Conservation (phyloP, 35 echinoderm and acorn worm genomes). For the Strongylocentrotus purpuratus region DNA sequence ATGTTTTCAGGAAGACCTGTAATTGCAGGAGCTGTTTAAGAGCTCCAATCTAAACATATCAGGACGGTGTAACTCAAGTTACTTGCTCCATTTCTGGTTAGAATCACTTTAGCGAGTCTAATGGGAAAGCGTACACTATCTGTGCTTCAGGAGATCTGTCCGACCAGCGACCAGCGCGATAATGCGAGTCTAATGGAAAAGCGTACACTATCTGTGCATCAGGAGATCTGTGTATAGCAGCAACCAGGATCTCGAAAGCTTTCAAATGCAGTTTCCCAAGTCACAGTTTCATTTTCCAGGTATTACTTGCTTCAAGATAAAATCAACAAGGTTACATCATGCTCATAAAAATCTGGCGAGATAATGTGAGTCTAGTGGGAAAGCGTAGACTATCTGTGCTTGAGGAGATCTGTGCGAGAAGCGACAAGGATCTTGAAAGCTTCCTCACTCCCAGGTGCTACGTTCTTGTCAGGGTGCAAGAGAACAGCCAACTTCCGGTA, state of each 20-base stretch:
- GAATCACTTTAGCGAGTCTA: too few species aligned
- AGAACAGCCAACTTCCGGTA: conserved; percentile 91
- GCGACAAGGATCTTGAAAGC: conserved; percentile 97
- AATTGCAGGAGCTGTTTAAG: too few species aligned
- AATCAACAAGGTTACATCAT: background rate
- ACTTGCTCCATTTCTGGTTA: background rate
- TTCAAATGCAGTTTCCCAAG: background rate
- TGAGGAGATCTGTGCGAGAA: conserved; percentile 83
- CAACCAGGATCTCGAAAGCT: too few species aligned
- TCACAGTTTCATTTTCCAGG: background rate
- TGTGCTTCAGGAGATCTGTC: too few species aligned
- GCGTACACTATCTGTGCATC: too few species aligned
- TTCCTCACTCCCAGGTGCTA: conserved; percentile 96
- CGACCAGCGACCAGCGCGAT: too few species aligned
- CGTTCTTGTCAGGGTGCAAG: conserved; percentile 94
- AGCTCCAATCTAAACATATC: background rate
- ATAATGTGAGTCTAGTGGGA: background rate
- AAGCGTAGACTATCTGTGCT: conserved; percentile 61
- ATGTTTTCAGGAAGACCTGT: background rate
- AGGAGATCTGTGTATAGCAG: too few species aligned
- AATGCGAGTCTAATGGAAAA: too few species aligned
- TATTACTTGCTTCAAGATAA: background rate
- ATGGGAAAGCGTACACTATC: too few species aligned
- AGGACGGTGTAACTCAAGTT: background rate
- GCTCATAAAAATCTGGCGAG: background rate